Conservation (phyloP, 2,113 vertebrate genomes). For the Psittacula cyanocephala region DNA sequence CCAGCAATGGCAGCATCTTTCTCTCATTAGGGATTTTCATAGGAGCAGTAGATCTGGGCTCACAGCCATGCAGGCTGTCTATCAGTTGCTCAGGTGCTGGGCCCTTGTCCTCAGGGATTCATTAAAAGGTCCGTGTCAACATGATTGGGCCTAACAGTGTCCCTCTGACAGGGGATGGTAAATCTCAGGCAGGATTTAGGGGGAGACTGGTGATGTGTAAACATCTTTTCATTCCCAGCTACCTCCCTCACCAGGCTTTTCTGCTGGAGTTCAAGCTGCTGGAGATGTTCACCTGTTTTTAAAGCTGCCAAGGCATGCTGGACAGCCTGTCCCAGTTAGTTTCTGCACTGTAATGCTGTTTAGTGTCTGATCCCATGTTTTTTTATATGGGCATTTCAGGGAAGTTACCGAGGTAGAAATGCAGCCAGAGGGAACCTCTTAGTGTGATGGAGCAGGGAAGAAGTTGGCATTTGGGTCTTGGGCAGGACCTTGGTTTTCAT, state of each 20-base stretch:
- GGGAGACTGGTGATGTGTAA: background rate
- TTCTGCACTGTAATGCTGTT: background rate
- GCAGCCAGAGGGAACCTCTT: background rate
- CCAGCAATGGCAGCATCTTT: constrained; percentile 80
- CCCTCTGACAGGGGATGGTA: background rate
- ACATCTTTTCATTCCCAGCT: background rate
- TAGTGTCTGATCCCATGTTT: background rate
- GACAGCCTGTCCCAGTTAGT: background rate
- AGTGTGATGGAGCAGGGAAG: background rate
- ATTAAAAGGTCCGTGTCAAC: constrained; percentile 20
- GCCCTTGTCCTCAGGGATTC: background rate
- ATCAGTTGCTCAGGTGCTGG: constrained; percentile 34
- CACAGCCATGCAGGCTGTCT: constrained; percentile 2
- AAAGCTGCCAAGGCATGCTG: constrained; percentile 9
- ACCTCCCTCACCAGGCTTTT: background rate
- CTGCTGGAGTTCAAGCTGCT: background rate
- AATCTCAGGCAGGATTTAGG: background rate
- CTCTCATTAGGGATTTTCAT: constrained; percentile 77
- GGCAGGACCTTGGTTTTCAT: background rate
- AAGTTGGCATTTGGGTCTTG: background rate
- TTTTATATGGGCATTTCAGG: background rate
- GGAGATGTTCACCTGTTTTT: background rate
- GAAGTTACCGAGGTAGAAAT: background rate
- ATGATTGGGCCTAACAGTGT: background rate
- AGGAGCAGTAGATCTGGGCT: constrained; percentile 66